phyloP scores from a whole-genome alignment of 2,888 invertebrate species.

The Melieria crassipennis region DNA sequence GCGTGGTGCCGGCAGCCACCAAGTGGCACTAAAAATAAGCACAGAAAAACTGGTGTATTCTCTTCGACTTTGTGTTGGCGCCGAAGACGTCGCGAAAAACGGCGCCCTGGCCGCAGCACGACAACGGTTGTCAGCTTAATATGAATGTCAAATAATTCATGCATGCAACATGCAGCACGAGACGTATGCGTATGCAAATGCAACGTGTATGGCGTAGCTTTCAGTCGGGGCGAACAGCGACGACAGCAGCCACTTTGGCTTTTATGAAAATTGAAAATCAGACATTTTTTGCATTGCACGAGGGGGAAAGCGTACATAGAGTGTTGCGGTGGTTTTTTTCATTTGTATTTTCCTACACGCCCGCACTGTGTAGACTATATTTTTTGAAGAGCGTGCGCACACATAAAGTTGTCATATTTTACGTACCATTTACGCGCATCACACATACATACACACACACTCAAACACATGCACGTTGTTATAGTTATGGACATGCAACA shows the following conservation, averaged over 20 bases:
- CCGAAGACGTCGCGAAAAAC: not conserved
- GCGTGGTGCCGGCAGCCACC: too few relatives aligned
- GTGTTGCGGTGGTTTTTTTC: not conserved
- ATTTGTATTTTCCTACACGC: not conserved
- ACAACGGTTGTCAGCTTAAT: slow-evolving; percentile 34
- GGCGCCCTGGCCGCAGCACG: slow-evolving; percentile 1
- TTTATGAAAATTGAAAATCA: slow-evolving; percentile 39
- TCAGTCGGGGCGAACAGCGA: slow-evolving; percentile 22
- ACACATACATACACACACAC: not conserved
- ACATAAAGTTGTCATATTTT: slow-evolving; percentile 36
- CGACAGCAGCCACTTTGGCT: slow-evolving; percentile 36
- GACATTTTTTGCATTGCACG: slow-evolving; percentile 19
- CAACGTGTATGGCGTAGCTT: slow-evolving; percentile 14
- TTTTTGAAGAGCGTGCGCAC: not conserved
- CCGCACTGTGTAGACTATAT: not conserved
- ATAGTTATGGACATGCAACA: not conserved
- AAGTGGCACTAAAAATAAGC: too few relatives aligned
- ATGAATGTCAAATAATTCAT: slow-evolving; percentile 37
- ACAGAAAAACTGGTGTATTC: too few relatives aligned
- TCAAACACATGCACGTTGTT: not conserved
- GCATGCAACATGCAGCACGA: slow-evolving; percentile 25
- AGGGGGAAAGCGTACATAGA: not conserved
- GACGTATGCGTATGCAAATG: slow-evolving; percentile 24
- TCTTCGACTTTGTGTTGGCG: not conserved
- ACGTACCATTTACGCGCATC: slow-evolving; percentile 28